Conservation (phyloP, 2,797 vertebrate species). For the Psittacula derbiana region DNA sequence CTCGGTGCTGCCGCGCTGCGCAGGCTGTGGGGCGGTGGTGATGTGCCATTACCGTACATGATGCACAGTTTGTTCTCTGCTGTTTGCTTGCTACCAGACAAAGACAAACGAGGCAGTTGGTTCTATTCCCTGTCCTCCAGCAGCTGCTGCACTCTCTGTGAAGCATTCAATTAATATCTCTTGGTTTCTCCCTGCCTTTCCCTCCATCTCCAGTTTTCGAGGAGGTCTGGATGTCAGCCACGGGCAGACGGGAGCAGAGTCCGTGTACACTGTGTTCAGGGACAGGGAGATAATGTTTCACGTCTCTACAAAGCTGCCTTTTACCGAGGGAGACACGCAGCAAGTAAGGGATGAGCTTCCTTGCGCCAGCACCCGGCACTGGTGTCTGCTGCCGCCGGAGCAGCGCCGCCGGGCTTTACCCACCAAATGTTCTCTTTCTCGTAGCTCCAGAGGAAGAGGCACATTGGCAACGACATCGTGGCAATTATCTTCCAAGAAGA, state of each 20-base stretch:
- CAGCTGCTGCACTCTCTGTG: not conserved
- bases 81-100: not conserved
- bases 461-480: slow-evolving; percentile 97
- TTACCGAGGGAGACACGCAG: slow-evolving; percentile 93
- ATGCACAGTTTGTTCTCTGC: not conserved
- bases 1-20: not conserved
- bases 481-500: slow-evolving; percentile 95
- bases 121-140: not conserved
- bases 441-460: slow-evolving; percentile 95
- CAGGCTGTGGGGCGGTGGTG: not conserved
- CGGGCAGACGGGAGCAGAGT: slow-evolving; percentile 91
- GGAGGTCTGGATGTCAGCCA: slow-evolving; percentile 96
- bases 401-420: fast-evolving
- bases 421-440: not conserved
- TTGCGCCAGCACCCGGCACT: fast-evolving
- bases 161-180: not conserved
- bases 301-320: slow-evolving; percentile 96
- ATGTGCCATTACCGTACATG: not conserved
- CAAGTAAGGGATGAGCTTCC: slow-evolving; percentile 80
- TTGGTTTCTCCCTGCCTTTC: not conserved
- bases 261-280: slow-evolving; percentile 93
- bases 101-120: not conserved
- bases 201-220: slow-evolving; percentile 83
- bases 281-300: slow-evolving; percentile 98
- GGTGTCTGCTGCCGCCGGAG: not conserved